Evolutionary conservation across 2,888 invertebrate species (phyloP), one percentile per base, ranked within the genome.

Genomic region (Escarpia spicata): DNA sequence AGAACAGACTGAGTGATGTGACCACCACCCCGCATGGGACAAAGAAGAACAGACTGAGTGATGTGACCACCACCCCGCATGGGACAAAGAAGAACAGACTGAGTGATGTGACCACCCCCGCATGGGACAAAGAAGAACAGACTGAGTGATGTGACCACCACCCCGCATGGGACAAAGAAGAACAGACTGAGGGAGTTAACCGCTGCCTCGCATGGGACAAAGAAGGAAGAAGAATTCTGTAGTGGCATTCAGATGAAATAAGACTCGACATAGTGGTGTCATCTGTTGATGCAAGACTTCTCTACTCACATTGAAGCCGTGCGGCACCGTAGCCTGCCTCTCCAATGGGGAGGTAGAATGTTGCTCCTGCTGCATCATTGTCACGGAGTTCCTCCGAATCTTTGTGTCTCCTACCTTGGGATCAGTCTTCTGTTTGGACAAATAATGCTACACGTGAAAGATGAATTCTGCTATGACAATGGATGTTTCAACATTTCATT

Each of bases 251-350:
- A 75, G 75, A 75, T 26, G 0, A 19, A 75, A 75, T 15, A 75
- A 75, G 75, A 75, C 26, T 6, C 19, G 75, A 75, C 75, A 15
- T 12, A 19, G 15, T 60, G 9, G 15, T 60, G 15, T 19, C 26
- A 75, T 26, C 19, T 75, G 75, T n/a, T 4, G 19, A 6, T 2
- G 4, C 75, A 26, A 19, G 26, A 75, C 60, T 19, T 75, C 19
- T 75, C n/a, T 75, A 92, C 95, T 94, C 94, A 96, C 96, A 93
- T 96, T 96, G 93, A 95, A 96, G 92, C 96, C 96, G 94, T 96
- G 96, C 10, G 96, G 96, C 43, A 96, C 96, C 19, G 96, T 96
- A 89, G 95, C 95, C 95, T 96, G 96, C 92, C 96, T 94, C 92
- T 95, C 95, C 58, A 52, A 45, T 31, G 75, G 31, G 60, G 37